phyloP scores from a whole-genome alignment of 1,140 invertebrate genomes.

The Branchinecta lindahli region DNA sequence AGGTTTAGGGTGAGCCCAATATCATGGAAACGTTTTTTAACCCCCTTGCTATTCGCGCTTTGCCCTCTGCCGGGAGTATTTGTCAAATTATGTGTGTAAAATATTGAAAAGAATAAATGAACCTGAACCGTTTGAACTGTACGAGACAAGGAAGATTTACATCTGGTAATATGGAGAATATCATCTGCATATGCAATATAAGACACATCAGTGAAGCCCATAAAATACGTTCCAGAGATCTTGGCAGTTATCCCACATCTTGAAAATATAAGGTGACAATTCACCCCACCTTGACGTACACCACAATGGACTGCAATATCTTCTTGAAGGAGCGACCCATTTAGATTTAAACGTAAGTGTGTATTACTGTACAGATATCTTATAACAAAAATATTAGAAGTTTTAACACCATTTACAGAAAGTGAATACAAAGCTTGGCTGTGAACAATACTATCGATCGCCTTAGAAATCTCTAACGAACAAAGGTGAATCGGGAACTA shows the following conservation, averaged over 20 bases:
- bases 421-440: constrained; percentile 1
- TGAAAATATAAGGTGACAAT: constrained; percentile 9
- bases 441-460: constrained; percentile 1
- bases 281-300: constrained; percentile 4
- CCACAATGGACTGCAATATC: constrained; percentile 8
- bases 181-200: not conserved
- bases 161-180: constrained; percentile 1
- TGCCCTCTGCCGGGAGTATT: no score
- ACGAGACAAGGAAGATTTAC: not conserved
- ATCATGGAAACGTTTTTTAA: not conserved
- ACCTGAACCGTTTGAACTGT: not conserved
- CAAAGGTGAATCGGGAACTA: not conserved
- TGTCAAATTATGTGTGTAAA: no score
- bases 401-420: constrained; percentile 2
- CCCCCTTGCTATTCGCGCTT: no score
- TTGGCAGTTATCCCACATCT: no score
- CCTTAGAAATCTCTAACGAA: constrained; percentile 5
- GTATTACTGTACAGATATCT: constrained; percentile 1
- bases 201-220: not conserved
- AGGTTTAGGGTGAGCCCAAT: not conserved
- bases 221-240: constrained; percentile 5
- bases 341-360: not conserved
- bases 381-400: not conserved
- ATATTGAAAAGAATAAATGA: no score
- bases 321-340: not conserved